Conservation (phyloP, 2,113 vertebrate genomes). For the Xerus inauris region DNA sequence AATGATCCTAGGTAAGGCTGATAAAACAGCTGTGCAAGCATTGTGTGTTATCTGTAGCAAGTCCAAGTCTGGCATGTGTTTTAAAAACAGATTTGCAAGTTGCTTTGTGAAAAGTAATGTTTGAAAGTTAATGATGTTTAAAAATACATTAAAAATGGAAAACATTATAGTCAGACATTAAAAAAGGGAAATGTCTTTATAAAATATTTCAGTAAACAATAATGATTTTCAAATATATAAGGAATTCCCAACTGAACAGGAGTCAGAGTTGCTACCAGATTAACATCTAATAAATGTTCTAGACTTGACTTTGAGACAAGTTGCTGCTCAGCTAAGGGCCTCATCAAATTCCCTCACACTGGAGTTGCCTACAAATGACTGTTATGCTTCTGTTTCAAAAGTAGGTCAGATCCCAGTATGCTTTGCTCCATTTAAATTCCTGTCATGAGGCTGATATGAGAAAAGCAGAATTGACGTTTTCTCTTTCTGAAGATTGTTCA, state of each 20-base stretch:
- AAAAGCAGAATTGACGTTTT: slow-evolving; percentile 14
- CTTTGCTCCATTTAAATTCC: slow-evolving; percentile 50
- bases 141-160: slow-evolving; percentile 53
- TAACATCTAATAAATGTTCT: background rate
- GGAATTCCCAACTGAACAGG: background rate
- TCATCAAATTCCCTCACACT: background rate
- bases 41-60: slow-evolving; percentile 60
- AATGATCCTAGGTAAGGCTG: slow-evolving; percentile 68
- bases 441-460: background rate
- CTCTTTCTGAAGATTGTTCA: slow-evolving; percentile 32
- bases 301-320: slow-evolving; percentile 29
- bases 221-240: background rate
- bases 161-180: background rate
- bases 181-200: background rate
- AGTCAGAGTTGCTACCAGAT: background rate
- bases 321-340: background rate
- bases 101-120: slow-evolving; percentile 53
- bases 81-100: slow-evolving; percentile 57
- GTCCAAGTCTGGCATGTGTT: slow-evolving; percentile 72
- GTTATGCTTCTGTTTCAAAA: slow-evolving; percentile 50
- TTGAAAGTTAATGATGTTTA: slow-evolving; percentile 53
- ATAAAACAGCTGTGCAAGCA: slow-evolving; percentile 44
- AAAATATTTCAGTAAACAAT: background rate
- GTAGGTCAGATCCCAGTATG: slow-evolving; percentile 39
- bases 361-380: slow-evolving; percentile 19